Evolutionary conservation across 2,797 vertebrate genomes (phyloP).

Genomic region (Platalea minor): DNA sequence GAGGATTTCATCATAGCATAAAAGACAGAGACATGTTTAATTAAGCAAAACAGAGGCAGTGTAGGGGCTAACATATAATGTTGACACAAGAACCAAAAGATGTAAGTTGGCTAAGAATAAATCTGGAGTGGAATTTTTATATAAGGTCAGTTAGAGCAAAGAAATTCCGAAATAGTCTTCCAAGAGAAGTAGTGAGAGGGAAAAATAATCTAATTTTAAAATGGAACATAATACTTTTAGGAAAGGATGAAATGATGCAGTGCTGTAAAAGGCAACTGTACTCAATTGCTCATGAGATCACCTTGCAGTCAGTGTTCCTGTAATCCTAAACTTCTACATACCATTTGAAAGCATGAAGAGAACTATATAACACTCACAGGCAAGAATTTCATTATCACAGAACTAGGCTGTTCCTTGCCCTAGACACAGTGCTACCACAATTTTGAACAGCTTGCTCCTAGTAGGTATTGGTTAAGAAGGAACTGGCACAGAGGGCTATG

Average conservation of each 20-base stretch:
- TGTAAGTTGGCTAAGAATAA: neutral
- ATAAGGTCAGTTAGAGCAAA: neutral
- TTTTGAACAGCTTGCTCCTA: neutral
- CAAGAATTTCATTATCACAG: neutral
- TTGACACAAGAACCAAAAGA: neutral
- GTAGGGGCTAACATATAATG: neutral
- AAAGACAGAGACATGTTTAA: neutral
- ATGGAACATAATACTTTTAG: neutral
- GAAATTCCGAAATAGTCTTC: neutral
- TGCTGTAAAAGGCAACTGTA: neutral
- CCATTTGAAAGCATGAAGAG: neutral
- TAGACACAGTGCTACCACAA: neutral
- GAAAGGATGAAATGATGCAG: neutral
- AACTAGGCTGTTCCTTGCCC: neutral
- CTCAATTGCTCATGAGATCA: neutral
- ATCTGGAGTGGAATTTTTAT: neutral
- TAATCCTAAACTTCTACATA: neutral
- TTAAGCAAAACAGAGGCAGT: neutral
- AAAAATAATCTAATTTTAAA: neutral
- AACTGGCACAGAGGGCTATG: neutral
- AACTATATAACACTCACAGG: neutral
- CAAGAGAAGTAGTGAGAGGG: neutral
- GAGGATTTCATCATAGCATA: neutral
- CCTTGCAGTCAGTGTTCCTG: neutral
- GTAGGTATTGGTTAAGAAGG: neutral